Conservation (phyloP, 2,888 invertebrate genomes). For the Hirtodrosophila trivittata region DNA sequence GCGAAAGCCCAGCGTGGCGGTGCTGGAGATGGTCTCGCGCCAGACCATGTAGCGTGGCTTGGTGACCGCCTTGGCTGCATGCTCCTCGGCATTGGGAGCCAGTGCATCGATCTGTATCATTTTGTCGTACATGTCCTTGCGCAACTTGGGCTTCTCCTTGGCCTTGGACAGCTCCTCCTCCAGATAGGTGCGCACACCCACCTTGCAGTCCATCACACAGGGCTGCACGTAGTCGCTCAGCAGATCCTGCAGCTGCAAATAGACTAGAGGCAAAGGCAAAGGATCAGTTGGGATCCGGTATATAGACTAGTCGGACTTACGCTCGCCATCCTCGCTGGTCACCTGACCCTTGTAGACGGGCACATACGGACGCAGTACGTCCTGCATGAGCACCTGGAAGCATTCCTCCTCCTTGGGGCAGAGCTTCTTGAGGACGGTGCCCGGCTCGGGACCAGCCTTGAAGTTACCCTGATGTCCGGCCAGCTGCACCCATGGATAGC, state of each 20-base stretch:
- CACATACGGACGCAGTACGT: constrained; percentile 93
- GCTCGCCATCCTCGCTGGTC: constrained; percentile 90
- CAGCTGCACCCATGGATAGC: constrained; percentile 98
- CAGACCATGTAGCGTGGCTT: constrained; percentile 98
- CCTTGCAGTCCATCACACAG: constrained; percentile 98
- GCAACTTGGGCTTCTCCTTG: constrained; percentile 95
- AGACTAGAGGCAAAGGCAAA: constrained; percentile 84
- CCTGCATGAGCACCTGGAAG: constrained; percentile 93
- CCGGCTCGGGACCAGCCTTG: constrained; percentile 95
- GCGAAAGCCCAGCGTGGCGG: constrained; percentile 97
- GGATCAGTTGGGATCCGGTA: not conserved
- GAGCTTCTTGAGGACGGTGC: constrained; percentile 96
- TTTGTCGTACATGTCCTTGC: constrained; percentile 98
- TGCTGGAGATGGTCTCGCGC: constrained; percentile 98
- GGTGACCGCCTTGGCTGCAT: constrained; percentile 94
- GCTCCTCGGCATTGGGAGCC: constrained; percentile 96
- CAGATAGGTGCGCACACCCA: constrained; percentile 96
- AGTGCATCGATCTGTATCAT: constrained; percentile 96
- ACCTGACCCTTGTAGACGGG: constrained; percentile 96
- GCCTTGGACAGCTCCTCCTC: constrained; percentile 98
- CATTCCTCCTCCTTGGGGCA: constrained; percentile 95
- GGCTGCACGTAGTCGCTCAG: constrained; percentile 95
- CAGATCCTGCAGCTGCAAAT: constrained; percentile 96
- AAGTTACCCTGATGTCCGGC: constrained; percentile 98
- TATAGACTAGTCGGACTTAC: constrained; percentile 84